phyloP scores from a whole-genome alignment of 1,140 invertebrate species.

The Ceratoteleas bidentatus region DNA sequence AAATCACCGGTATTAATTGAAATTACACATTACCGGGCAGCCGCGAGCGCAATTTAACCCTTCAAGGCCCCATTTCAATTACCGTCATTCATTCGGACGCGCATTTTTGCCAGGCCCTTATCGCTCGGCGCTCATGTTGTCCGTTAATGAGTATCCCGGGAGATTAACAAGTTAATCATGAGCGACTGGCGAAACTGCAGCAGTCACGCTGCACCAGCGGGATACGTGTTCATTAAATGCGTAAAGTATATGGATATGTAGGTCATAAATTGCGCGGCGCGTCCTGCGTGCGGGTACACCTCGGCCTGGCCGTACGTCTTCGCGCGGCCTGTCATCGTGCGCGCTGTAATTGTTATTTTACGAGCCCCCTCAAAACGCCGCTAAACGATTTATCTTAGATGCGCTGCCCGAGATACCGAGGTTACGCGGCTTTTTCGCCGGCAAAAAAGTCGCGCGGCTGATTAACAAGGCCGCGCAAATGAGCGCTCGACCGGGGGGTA shows the following conservation, averaged over 20 bases:
- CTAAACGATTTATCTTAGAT: conserved; percentile 50
- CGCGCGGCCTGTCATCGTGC: conserved; percentile 40
- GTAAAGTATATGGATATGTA: conserved; percentile 49
- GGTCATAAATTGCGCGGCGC: conserved; percentile 51
- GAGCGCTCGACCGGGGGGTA: conserved; percentile 6
- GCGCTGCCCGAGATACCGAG: conserved; percentile 33
- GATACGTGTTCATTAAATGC: conserved; percentile 49
- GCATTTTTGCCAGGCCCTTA: conserved; percentile 17
- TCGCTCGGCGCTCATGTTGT: conserved; percentile 12
- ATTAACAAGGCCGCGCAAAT: conserved; percentile 32
- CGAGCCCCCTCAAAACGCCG: conserved; percentile 40
- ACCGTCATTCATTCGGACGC: conserved; percentile 26
- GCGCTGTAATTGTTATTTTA: conserved; percentile 54
- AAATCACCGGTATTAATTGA: conserved; percentile 46
- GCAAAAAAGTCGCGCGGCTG: conserved; percentile 27
- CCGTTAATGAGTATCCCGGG: conserved; percentile 50
- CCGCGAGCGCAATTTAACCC: conserved; percentile 27
- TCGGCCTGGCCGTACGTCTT: conserved; percentile 24
- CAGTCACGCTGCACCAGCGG: conserved; percentile 24
- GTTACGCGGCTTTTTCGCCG: conserved; percentile 29
- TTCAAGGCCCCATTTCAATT: conserved; percentile 42
- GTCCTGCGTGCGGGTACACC: conserved; percentile 16
- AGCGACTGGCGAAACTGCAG: conserved; percentile 25
- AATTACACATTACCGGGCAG: conserved; percentile 14
- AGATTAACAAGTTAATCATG: conserved; percentile 60